phyloP scores from a whole-genome alignment of 1,140 invertebrate species.

The Pogonomyrmex barbatus region DNA sequence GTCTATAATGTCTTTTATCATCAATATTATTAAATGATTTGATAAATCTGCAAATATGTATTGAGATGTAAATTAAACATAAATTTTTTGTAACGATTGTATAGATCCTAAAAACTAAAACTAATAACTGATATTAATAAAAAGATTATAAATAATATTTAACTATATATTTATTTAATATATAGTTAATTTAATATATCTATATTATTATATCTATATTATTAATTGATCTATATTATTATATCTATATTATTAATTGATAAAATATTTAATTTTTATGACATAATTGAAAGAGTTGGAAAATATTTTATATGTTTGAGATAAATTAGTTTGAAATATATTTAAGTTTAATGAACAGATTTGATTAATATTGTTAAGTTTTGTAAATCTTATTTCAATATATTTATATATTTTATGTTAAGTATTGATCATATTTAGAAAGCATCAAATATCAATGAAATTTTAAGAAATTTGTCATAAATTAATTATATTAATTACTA shows the following conservation, averaged over 20 bases:
- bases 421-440: background rate
- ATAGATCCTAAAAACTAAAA: background rate
- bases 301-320: constrained; percentile 1
- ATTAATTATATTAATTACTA: constrained; percentile 7
- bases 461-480: background rate
- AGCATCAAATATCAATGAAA: background rate
- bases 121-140: constrained; percentile 2
- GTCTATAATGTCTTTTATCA: background rate
- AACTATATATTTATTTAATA: background rate
- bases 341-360: background rate
- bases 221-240: background rate
- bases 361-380: background rate
- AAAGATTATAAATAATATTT: constrained; percentile 11
- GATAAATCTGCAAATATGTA: background rate
- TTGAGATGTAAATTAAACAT: background rate
- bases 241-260: background rate
- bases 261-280: background rate
- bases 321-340: background rate
- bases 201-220: background rate
- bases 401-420: background rate
- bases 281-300: background rate
- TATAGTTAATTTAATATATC: too few species aligned
- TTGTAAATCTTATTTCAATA: background rate
- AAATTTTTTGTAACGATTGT: background rate
- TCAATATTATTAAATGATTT: constrained; percentile 28